Conservation (phyloP, 35 echinoderm and acorn worm genomes). For the Apostichopus californicus region DNA sequence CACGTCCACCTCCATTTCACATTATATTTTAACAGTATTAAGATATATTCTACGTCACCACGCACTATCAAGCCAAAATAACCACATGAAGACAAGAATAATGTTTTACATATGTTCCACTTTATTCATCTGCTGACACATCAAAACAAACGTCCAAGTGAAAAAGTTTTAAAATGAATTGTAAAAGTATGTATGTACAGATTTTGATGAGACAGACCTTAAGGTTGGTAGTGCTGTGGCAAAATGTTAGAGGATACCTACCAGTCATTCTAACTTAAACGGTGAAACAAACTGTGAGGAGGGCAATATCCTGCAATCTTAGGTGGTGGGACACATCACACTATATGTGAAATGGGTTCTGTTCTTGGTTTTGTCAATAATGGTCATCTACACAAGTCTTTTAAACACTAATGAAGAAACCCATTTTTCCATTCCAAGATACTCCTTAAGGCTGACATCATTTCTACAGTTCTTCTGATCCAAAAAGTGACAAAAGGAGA, state of each 20-base stretch:
- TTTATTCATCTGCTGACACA: slow-evolving; percentile 40
- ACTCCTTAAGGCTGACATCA: neutral
- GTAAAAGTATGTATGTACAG: slow-evolving; percentile 48
- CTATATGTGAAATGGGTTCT: no score
- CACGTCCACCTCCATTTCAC: no score
- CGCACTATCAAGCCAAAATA: no score
- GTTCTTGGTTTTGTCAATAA: no score
- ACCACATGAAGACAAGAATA: no score
- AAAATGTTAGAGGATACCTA: neutral
- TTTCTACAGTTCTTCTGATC: slow-evolving; percentile 7
- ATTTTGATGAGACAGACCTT: slow-evolving; percentile 22
- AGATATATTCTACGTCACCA: no score
- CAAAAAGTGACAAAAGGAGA: neutral
- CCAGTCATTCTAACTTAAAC: no score
- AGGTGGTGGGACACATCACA: no score
- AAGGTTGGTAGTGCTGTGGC: neutral
- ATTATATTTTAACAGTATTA: no score
- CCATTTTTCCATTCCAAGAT: neutral
- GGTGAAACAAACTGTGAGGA: no score
- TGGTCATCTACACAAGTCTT: neutral
- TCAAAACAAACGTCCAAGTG: slow-evolving; percentile 20
- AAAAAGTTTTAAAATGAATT: slow-evolving; percentile 38
- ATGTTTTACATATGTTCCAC: neutral
- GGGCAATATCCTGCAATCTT: no score
- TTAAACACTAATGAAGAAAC: neutral